phyloP scores from a whole-genome alignment of 2,888 invertebrate species.

The Poecilus cupreus region DNA sequence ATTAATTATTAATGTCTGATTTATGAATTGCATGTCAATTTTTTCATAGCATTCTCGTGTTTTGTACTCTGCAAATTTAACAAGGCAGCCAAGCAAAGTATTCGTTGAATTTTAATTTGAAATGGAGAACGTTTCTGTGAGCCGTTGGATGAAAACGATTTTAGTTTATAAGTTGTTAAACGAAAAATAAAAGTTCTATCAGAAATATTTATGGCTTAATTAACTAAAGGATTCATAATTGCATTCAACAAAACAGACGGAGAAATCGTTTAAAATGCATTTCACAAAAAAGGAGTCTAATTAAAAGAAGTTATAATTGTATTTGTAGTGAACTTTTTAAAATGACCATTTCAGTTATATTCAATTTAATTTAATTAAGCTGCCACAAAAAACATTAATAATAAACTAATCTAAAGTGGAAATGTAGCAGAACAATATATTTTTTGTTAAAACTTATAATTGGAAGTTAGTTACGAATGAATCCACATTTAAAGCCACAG shows the following conservation, averaged over 20 bases:
- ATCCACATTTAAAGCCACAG: neutral
- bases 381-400: neutral
- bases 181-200: neutral
- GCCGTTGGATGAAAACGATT: too few species aligned
- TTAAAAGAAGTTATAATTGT: slow-evolving; percentile 34
- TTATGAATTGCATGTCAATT: slow-evolving; percentile 14
- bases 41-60: neutral
- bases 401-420: slow-evolving; percentile 32
- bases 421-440: slow-evolving; percentile 34
- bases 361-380: slow-evolving; percentile 31
- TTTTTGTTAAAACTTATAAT: slow-evolving; percentile 15
- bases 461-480: slow-evolving; percentile 3
- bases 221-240: neutral
- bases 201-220: slow-evolving; percentile 22
- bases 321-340: neutral
- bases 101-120: neutral
- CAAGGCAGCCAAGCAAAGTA: neutral
- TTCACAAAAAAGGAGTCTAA: slow-evolving; percentile 11
- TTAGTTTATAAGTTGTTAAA: neutral
- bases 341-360: slow-evolving; percentile 15
- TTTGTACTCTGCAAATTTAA: neutral
- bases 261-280: neutral
- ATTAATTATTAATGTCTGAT: slow-evolving; percentile 37
- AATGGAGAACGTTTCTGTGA: neutral
- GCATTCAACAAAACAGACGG: slow-evolving; percentile 6